Base-by-base conservation (phyloP, 2,797 vertebrate species). In the Gadopsis marmoratus region DNA sequence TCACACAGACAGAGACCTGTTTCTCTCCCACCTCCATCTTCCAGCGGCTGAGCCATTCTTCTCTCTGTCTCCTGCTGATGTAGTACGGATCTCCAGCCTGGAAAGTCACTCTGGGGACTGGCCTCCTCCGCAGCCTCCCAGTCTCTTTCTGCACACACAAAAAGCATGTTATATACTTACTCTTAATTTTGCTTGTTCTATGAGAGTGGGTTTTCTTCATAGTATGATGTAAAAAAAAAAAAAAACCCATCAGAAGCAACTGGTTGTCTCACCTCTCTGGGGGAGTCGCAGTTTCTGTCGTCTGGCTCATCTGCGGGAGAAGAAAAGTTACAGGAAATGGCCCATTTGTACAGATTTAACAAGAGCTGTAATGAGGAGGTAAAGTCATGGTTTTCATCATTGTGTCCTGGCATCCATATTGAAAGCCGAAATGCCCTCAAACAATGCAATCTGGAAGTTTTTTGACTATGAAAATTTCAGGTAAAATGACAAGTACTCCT, bases 71-170 rank as follows among this genome's bases (percentile, higher is more conserved):
- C 93, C 97, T 97, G 96, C 97, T 98, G 94, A 98, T 96, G 93
- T 97, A 97, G 94, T 96, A 98, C 3, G 97, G 97, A 90, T 99
- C 97, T 84, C 97, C 97, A 0, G 97, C 97, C 93, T 99, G 97
- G 95, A 97, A 98, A 82, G 97, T 98, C 92, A 96, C 96, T 73
- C 97, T 95, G 85, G 95, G 97, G 92, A 98, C 95, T 0, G 97
- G 97, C 88, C 96, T 96, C 94, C 97, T 97, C 78, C 97, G 96
- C 92, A 98, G 96, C 87, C 96, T 96, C 71, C 92, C 92, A 35
- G 92, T 79, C 86, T 87, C 96, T 88, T 94, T 97, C 97, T 95
- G 95, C 95, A 80, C 56, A 86, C 60, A 78, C 64, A 82, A 68
- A 61, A 53, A 55, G 17, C 54, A 48, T 54, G 68, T 79, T 47